Base-by-base conservation (phyloP, 2,113 vertebrate genomes). In the Albula goreensis region DNA sequence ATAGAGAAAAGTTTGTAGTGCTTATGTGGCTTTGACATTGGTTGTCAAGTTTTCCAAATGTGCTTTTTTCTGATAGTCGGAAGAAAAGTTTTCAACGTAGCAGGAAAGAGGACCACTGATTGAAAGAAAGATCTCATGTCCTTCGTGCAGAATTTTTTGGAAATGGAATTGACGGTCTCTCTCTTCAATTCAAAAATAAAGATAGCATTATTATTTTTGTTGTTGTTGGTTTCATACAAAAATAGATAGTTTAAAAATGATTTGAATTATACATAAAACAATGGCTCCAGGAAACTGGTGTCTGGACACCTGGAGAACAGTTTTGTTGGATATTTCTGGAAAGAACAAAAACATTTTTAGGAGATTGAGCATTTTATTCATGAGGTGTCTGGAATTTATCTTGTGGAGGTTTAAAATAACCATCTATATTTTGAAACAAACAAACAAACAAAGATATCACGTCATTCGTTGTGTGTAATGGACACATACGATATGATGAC, bases 1-100 rank as follows among this genome's bases (percentile, higher is more conserved):
- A 89, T 86, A 49, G n/a, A 85, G 85, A 92, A 88, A 87, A 78
- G 85, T 90, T 93, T 91, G 31, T 41, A 41, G 31, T 41, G 85
- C 90, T 83, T 88, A 88, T 80, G 52, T 80, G 84, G 84, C 81
- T 91, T 90, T 86, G 87, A 89, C 85, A 78, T 89, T 87, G 78
- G 85, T 86, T 80, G 88, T 83, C 82, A 85, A 79, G 84, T 80
- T 80, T 84, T 82, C 19, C 60, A 53, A 70, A 84, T 1, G 8
- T 13, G 49, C 19, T 5, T 83, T 19, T 83, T 83, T 17, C 19
- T 57, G 48, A 41, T 57, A 66, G 53, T 19, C 63, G 31, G 63
- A 83, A 83, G 31, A 41, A 41, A 41, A 41, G 31, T 41, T 41
- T 41, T 41, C 31, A 41, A 41, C 31, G 31, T 41, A 41, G 22